Percentiles rank a stretch among this genome's conserved stretches.
phyloP scores from a whole-genome alignment of 2,797 vertebrate genomes.

The Ctenochaetus hawaiiensis region DNA sequence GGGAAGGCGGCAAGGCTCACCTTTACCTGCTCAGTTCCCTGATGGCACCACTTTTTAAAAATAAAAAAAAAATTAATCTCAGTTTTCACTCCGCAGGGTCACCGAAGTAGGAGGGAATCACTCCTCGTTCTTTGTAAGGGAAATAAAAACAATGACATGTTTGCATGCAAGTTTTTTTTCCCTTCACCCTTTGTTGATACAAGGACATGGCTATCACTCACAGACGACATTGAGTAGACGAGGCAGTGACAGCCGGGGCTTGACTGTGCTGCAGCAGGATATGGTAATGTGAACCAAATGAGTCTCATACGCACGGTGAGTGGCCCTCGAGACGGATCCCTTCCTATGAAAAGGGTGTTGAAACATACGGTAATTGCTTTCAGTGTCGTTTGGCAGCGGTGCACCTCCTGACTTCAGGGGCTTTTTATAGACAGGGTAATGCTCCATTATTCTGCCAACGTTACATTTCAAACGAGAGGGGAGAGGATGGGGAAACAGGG shows the following conservation, averaged over 20 bases:
- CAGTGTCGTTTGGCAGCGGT: conserved; percentile 76
- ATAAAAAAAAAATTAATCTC: conserved; percentile 55
- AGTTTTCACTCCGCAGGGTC: conserved; percentile 58
- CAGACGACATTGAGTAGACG: conserved; percentile 57
- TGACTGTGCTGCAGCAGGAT: conserved; percentile 68
- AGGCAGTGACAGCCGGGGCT: conserved; percentile 68
- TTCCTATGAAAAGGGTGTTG: conserved; percentile 80
- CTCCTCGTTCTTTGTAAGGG: conserved; percentile 17
- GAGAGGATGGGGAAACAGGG: conserved; percentile 36
- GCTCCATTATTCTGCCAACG: conserved; percentile 74
- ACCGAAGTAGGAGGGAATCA: conserved; percentile 39
- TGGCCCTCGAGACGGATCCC: conserved; percentile 76
- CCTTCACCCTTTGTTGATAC: conserved; percentile 56
- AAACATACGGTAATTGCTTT: conserved; percentile 84
- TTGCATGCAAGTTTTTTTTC: conserved; percentile 16
- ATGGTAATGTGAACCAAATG: conserved; percentile 82
- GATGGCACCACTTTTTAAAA: too few species aligned
- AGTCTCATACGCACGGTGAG: conserved; percentile 70
- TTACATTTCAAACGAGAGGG: conserved; percentile 65
- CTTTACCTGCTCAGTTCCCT: conserved; percentile 65
- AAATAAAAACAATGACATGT: conserved; percentile 65
- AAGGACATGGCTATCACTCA: conserved; percentile 56
- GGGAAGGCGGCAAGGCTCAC: conserved; percentile 46
- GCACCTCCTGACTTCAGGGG: conserved; percentile 74
- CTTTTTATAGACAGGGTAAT: conserved; percentile 77